Conservation (phyloP, 2,113 vertebrate genomes). For the Piprites chloris region DNA sequence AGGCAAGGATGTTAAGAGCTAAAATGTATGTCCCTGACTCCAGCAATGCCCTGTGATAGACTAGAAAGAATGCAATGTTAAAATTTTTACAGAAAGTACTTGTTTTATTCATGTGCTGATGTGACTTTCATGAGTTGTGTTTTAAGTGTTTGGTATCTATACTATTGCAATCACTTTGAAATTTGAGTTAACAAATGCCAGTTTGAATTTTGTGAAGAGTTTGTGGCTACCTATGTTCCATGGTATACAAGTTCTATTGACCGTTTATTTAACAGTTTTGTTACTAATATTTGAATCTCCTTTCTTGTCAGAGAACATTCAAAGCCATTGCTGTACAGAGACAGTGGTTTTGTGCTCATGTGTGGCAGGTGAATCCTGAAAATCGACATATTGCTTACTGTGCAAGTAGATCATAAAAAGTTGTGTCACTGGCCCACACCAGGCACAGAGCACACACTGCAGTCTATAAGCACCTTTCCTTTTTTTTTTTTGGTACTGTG, state of each 20-base stretch:
- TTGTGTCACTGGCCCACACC: background rate
- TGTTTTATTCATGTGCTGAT: background rate
- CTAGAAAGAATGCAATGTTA: background rate
- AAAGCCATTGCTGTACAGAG: background rate
- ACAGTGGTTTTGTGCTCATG: fast-evolving
- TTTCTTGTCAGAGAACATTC: background rate
- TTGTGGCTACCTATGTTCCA: background rate
- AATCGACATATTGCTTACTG: background rate
- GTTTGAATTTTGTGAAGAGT: background rate
- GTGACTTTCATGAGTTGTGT: background rate
- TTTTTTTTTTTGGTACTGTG: background rate
- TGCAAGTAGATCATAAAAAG: background rate
- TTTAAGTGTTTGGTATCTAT: background rate
- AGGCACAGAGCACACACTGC: background rate
- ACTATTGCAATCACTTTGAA: background rate
- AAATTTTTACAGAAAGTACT: background rate
- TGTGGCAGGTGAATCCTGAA: background rate
- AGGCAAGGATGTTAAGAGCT: background rate
- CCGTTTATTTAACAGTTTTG: background rate
- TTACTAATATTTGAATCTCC: background rate
- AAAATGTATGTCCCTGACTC: background rate
- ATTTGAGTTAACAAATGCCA: background rate
- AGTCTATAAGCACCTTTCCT: background rate
- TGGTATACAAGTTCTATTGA: background rate
- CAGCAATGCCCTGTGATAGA: background rate